Evolutionary conservation across 2,113 vertebrate species (phyloP).

Genomic region (Plecotus auritus): DNA sequence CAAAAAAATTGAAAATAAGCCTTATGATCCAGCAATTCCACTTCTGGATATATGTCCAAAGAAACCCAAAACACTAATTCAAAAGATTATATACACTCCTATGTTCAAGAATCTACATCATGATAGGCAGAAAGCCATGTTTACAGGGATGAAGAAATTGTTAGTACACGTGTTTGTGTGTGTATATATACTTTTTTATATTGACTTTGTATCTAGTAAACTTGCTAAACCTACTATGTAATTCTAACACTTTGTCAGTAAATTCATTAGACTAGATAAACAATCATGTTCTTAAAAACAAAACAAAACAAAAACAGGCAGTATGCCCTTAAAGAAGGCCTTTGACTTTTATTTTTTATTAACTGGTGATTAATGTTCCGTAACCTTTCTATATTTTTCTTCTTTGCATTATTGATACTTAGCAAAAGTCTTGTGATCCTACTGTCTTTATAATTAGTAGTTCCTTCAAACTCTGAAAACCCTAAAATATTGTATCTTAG

Average conservation of each 20-base stretch:
- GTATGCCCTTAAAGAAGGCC: not conserved
- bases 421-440: not conserved
- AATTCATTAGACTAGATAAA: not conserved
- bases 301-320: not conserved
- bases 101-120: not conserved
- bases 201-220: not conserved
- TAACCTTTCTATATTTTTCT: not conserved
- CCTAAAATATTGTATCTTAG: not conserved
- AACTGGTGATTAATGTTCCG: not conserved
- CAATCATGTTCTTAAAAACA: not conserved
- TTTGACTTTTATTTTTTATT: constrained; percentile 4
- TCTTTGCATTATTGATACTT: not conserved
- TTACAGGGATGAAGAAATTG: not conserved
- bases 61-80: not conserved
- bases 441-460: not conserved
- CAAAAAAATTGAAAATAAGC: not conserved
- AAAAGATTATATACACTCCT: not conserved
- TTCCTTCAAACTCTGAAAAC: not conserved
- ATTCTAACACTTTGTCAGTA: not conserved
- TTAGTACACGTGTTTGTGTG: not conserved
- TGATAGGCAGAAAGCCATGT: not conserved
- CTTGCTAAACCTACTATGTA: not conserved
- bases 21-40: not conserved
- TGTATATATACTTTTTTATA: not conserved
- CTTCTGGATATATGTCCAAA: not conserved